Conservation (phyloP, 2,797 vertebrate species). For the Miichthys miiuy region DNA sequence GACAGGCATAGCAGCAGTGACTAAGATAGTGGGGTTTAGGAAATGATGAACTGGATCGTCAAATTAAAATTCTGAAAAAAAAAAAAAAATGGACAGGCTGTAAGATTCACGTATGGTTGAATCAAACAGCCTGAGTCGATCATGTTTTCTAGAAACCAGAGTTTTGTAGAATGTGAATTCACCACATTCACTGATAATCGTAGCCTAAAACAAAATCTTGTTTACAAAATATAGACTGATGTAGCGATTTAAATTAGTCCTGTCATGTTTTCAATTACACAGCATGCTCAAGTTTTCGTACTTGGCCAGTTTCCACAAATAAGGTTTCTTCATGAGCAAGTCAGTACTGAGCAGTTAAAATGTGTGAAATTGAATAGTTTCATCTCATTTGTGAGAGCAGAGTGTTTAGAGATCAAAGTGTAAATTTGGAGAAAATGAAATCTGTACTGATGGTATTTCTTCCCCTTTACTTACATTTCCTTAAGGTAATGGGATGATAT, state of each 20-base stretch:
- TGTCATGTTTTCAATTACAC: slow-evolving; percentile 72
- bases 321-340: slow-evolving; percentile 75
- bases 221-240: slow-evolving; percentile 63
- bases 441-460: slow-evolving; percentile 41
- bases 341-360: slow-evolving; percentile 73
- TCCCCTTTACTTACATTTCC: slow-evolving; percentile 54
- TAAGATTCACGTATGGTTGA: slow-evolving; percentile 5
- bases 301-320: slow-evolving; percentile 67
- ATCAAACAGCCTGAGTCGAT: background rate
- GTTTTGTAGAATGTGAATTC: slow-evolving; percentile 27
- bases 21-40: too few relatives aligned
- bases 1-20: too few relatives aligned
- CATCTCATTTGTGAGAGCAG: slow-evolving; percentile 74
- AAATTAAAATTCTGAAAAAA: too few relatives aligned
- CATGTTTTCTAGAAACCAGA: slow-evolving; percentile 17
- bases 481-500: slow-evolving; percentile 64
- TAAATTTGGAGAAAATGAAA: slow-evolving; percentile 71
- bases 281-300: slow-evolving; percentile 55
- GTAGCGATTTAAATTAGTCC: slow-evolving; percentile 67
- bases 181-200: slow-evolving; percentile 45
- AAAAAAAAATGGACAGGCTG: background rate
- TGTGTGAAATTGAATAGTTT: slow-evolving; percentile 86
- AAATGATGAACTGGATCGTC: too few relatives aligned
- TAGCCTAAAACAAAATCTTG: slow-evolving; percentile 46
- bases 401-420: slow-evolving; percentile 80